Evolutionary conservation across 2,113 vertebrate genomes (phyloP).

Genomic region (Empidonax alnorum): DNA sequence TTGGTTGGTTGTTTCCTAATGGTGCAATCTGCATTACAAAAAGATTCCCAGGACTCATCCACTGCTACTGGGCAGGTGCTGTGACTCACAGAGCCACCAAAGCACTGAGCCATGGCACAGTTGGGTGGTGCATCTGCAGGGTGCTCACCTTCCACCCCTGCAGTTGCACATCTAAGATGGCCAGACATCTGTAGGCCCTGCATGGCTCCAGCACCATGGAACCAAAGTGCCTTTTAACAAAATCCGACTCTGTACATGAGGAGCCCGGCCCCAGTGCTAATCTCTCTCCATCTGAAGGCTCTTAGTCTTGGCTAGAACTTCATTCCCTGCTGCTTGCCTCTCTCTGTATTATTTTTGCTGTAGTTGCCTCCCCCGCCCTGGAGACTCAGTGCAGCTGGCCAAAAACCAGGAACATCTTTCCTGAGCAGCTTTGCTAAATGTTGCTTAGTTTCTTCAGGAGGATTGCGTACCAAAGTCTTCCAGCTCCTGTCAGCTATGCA

Average conservation of each 20-base stretch:
- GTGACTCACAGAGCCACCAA: neutral
- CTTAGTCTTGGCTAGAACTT: conserved; percentile 4
- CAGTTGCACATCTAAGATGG: neutral
- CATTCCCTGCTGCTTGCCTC: conserved; percentile 1
- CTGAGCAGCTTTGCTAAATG: conserved; percentile 24
- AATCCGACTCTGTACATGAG: neutral
- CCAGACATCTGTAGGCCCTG: neutral
- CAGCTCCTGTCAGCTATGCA: neutral
- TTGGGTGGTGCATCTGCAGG: neutral
- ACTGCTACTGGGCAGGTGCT: neutral
- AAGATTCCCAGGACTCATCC: neutral
- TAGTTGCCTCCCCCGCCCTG: neutral
- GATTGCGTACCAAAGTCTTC: neutral
- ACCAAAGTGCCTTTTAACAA: neutral
- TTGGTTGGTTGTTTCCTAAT: neutral
- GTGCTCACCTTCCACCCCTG: neutral
- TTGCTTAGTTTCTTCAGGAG: conserved; percentile 22
- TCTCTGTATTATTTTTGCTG: conserved; percentile 24
- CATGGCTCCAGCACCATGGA: neutral
- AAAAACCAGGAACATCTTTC: conserved; percentile 28
- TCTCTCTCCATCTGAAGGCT: neutral
- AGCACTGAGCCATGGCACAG: neutral
- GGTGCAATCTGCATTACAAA: neutral
- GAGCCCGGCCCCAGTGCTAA: neutral
- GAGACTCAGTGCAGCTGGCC: conserved; percentile 5